Conservation (phyloP, 2,888 invertebrate genomes). For the Iphiclides podalirius region DNA sequence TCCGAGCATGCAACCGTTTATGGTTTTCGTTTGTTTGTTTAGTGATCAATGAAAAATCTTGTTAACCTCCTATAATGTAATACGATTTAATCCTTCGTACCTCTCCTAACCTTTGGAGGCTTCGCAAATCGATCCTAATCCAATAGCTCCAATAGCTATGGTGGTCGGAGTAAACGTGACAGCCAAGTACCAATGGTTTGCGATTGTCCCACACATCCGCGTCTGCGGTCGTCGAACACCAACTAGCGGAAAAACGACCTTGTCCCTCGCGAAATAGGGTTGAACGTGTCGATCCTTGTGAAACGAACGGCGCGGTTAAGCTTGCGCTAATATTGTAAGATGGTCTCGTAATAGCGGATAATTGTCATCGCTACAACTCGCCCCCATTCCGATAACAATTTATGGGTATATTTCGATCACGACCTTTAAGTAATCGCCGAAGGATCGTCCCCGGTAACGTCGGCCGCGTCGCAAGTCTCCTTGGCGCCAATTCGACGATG, state of each 20-base stretch:
- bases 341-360: constrained; percentile 55
- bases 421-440: constrained; percentile 60
- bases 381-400: constrained; percentile 40
- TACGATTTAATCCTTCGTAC: not conserved
- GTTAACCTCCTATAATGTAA: not conserved
- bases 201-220: not conserved
- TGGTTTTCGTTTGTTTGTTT: too few species aligned
- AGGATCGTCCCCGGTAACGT: constrained; percentile 42
- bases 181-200: constrained; percentile 14
- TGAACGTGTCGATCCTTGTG: not conserved
- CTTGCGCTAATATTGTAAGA: constrained; percentile 25
- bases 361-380: constrained; percentile 60
- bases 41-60: too few species aligned
- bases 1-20: too few species aligned
- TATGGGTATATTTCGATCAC: constrained; percentile 65
- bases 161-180: constrained; percentile 7
- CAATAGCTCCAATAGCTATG: constrained; percentile 7
- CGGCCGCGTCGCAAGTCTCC: constrained; percentile 32
- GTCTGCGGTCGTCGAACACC: not conserved
- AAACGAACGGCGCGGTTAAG: not conserved
- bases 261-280: not conserved
- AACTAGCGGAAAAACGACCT: not conserved
- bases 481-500: constrained; percentile 1
- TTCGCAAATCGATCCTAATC: constrained; percentile 6
- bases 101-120: not conserved